Evolutionary conservation across 2,888 invertebrate species (phyloP).

Genomic region (Mechanitis mazaeus): DNA sequence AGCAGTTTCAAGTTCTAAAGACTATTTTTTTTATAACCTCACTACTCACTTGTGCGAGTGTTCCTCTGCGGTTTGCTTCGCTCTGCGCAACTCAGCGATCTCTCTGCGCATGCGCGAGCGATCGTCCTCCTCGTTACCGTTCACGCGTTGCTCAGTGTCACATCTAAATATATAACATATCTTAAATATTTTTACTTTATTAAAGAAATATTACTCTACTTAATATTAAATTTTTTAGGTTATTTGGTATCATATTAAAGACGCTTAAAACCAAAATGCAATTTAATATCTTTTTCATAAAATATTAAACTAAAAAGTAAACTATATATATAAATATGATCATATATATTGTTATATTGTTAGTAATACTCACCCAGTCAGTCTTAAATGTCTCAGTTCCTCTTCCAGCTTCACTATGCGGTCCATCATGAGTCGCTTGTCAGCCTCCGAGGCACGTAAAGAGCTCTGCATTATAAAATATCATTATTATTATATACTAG

Average conservation of each 20-base stretch:
- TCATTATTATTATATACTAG: no score
- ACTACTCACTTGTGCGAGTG: slow-evolving; percentile 74
- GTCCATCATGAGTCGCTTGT: slow-evolving; percentile 81
- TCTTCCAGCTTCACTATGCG: slow-evolving; percentile 81
- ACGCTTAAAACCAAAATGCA: no score
- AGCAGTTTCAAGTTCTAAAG: no score
- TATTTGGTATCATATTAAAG: no score
- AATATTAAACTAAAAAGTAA: no score
- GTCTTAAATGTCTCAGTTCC: slow-evolving; percentile 73
- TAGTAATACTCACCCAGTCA: no score
- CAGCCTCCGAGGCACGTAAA: slow-evolving; percentile 79
- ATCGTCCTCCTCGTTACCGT: slow-evolving; percentile 65
- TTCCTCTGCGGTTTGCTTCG: slow-evolving; percentile 76
- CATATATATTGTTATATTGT: no score
- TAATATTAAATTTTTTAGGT: no score
- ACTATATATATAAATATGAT: no score
- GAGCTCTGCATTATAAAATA: slow-evolving; percentile 69
- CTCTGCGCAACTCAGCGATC: slow-evolving; percentile 74
- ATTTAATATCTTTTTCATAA: no score
- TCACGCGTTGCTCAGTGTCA: slow-evolving; percentile 56
- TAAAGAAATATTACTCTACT: no score
- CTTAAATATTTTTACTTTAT: no score
- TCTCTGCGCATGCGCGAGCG: slow-evolving; percentile 75
- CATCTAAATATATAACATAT: slow-evolving; percentile 33
- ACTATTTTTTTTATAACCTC: background rate